Percentiles rank a stretch among this genome's conserved stretches.
These are phyloP conservation scores for Formica aserva DNA, from an alignment of 2,888 invertebrate genomes.

Conservation along the genomic window DNA sequence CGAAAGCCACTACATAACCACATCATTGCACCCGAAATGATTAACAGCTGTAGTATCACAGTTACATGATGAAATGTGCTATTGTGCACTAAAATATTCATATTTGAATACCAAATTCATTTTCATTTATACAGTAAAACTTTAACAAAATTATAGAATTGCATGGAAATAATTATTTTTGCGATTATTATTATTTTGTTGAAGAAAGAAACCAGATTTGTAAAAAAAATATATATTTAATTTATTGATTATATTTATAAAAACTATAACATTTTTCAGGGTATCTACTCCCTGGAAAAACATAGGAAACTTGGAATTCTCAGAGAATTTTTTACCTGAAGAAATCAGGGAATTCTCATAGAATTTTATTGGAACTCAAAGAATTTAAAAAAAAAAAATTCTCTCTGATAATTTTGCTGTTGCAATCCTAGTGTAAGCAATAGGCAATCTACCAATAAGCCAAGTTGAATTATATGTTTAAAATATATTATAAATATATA, in stretches of 20 bases:
- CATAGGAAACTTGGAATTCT: too few species aligned
- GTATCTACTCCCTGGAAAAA: too few species aligned
- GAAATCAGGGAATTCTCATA: too few species aligned
- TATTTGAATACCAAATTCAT: slow-evolving; percentile 20
- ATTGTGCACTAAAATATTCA: slow-evolving; percentile 23
- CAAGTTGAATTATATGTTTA: too few species aligned
- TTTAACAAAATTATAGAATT: neutral
- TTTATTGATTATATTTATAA: slow-evolving; percentile 7
- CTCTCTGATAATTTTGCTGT: too few species aligned
- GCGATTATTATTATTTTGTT: neutral
- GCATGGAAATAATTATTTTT: neutral
- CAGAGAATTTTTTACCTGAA: too few species aligned
- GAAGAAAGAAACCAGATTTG: neutral
- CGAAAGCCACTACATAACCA: neutral
- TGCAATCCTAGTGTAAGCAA: too few species aligned
- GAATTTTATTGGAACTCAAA: too few species aligned
- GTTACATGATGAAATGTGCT: neutral
- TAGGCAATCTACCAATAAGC: too few species aligned
- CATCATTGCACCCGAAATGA: neutral
- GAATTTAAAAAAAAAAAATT: too few species aligned
- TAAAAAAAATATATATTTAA: neutral
- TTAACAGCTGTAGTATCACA: slow-evolving; percentile 5
- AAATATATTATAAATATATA: too few species aligned
- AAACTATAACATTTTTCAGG: neutral
- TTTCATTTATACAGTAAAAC: neutral